Evolutionary conservation across 1,140 invertebrate genomes (phyloP), one percentile per base, ranked within the genome.

Genomic region (Drosophila tropicalis): DNA sequence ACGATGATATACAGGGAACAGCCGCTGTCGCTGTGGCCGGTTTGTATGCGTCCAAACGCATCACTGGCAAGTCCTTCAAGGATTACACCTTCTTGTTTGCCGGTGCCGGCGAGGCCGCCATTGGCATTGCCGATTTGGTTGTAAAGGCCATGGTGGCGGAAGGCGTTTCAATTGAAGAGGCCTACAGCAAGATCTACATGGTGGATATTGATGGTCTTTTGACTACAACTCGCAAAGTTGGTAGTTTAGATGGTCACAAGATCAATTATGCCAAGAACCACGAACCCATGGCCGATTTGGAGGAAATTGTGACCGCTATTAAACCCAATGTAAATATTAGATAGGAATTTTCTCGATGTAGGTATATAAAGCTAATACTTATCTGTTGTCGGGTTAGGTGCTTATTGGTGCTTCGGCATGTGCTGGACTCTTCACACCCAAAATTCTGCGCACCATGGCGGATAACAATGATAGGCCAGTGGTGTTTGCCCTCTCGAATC

Each of bases 1-100:
- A 99, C 90, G 98, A 99, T 91, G 98, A 99, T 90, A 99, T 99
- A 91, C 98, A 99, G 93, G 98, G 98, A 22, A 99, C 98, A 0
- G 98, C 98, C 0, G 95, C 96, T 32, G 98, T 99, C 0, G 97
- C 97, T 12, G 96, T 98, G 0, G 97, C 97, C 29, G 98, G 98
- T 5, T 92, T 99, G 5, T 92, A 98, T 40, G 97, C 97, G 1
- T 96, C 97, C 1, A 94, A 96, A 54, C 94, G 96, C 78, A 93
- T 98, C 15, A 98, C 97, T 0, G 94, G 94, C 40, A 95, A 95
- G 65, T 96, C 94, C 69, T 94, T 99, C 44, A 94, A 93, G 9
- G 96, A 98, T 25, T 96, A 98, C 81, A 96, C 94, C 67, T 96
- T 97, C 91, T 93, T 98, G 15, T 99, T 99, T 92, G 94, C 98